These are phyloP conservation scores for Arrhamphus sclerolepis DNA, from an alignment of 2,797 vertebrate genomes.

Conservation along the genomic window DNA sequence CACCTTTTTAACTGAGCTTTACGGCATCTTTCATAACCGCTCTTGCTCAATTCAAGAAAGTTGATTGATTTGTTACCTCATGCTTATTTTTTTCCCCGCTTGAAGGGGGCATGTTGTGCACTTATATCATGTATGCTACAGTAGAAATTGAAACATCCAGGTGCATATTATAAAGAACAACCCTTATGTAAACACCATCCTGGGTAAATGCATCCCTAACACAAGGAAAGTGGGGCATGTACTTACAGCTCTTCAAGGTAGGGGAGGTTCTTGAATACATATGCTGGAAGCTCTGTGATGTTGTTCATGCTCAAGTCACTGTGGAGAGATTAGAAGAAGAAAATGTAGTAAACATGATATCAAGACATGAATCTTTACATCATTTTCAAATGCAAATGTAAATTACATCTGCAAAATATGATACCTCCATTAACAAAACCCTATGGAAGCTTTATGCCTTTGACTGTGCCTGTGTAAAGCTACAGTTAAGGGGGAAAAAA, in stretches of 20 bases:
- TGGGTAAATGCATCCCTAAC: conserved; percentile 62
- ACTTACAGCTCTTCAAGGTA: conserved; percentile 98
- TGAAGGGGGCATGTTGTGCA: conserved; percentile 39
- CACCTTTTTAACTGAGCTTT: conserved; percentile 56
- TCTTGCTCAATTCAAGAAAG: conserved; percentile 44
- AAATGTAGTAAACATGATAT: conserved; percentile 1
- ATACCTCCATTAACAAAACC: conserved; percentile 23
- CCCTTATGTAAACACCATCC: conserved; percentile 54
- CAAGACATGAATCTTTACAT: not conserved
- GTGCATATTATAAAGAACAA: conserved; percentile 54
- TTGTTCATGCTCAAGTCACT: conserved; percentile 99
- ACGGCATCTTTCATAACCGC: conserved; percentile 48
- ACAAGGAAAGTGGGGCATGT: conserved; percentile 44
- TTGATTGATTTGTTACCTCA: conserved; percentile 54
- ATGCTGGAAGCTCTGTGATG: conserved; percentile 93
- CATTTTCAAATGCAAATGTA: not conserved
- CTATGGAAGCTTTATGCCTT: conserved; percentile 27
- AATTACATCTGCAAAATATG: not conserved
- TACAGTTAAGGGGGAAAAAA: conserved; percentile 53
- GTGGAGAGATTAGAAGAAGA: no score
- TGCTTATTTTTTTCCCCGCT: conserved; percentile 35
- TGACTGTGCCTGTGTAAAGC: conserved; percentile 41
- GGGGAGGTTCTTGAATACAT: conserved; percentile 93
- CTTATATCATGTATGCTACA: conserved; percentile 37
- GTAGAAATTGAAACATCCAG: conserved; percentile 52